Evolutionary conservation across 2,113 vertebrate species (phyloP).

Genomic region (Dromas ardeola): DNA sequence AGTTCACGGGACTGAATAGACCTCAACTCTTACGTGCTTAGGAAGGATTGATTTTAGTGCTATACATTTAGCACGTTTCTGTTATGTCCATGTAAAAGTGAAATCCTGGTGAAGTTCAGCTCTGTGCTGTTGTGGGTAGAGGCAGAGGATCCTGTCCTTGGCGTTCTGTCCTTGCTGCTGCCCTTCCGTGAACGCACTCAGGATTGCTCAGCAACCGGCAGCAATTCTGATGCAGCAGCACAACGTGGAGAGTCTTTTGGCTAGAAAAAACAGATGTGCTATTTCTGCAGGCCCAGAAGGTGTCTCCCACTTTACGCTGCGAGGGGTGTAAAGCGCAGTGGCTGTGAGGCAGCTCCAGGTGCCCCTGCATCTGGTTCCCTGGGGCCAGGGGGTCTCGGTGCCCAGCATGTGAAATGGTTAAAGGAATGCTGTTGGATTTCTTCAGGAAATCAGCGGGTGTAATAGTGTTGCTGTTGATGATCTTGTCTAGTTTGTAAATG

Average conservation of each 20-base stretch:
- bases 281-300: not conserved
- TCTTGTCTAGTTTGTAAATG: not conserved
- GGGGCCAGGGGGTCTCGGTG: rapidly evolving
- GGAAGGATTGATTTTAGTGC: not conserved
- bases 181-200: rapidly evolving
- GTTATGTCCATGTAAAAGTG: not conserved
- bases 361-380: not conserved
- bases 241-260: not conserved
- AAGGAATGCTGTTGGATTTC: not conserved
- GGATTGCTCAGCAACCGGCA: not conserved
- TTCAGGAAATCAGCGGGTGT: not conserved
- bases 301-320: rapidly evolving
- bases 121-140: not conserved
- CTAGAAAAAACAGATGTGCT: not conserved
- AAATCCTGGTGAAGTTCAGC: not conserved
- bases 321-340: rapidly evolving
- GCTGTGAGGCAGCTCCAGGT: not conserved
- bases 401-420: not conserved
- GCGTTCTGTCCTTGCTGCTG: not conserved
- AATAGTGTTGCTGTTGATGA: not conserved
- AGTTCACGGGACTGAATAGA: not conserved
- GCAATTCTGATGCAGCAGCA: not conserved
- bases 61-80: rapidly evolving
- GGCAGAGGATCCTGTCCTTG: not conserved
- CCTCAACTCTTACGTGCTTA: not conserved